Conservation (phyloP, 1,140 invertebrate species). For the Lasioglossum baleicum region DNA sequence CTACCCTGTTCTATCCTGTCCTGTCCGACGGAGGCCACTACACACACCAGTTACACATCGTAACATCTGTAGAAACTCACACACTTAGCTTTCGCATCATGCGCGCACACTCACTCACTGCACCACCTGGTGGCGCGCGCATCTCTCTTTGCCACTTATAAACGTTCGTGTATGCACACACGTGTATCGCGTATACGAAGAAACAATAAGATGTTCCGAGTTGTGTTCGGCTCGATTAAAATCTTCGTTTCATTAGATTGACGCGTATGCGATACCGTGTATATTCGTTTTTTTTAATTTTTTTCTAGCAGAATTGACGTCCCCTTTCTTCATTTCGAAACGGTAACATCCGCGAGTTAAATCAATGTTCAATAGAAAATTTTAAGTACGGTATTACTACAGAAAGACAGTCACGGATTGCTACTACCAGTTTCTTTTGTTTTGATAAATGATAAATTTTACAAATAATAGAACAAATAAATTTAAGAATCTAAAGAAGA, state of each 20-base stretch:
- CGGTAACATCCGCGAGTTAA: not conserved
- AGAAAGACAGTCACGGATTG: not conserved
- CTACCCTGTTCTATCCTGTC: constrained; percentile 53
- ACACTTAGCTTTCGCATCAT: constrained; percentile 44
- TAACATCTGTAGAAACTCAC: constrained; percentile 55
- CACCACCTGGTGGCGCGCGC: constrained; percentile 62
- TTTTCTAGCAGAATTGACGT: not conserved
- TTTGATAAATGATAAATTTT: too few relatives aligned
- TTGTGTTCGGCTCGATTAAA: constrained; percentile 12
- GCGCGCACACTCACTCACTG: constrained; percentile 56
- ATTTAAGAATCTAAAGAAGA: not conserved
- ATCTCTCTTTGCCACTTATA: constrained; percentile 53
- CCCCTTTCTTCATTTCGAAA: not conserved
- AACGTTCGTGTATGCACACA: constrained; percentile 24
- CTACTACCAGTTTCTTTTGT: not conserved
- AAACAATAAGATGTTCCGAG: constrained; percentile 17
- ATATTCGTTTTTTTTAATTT: not conserved
- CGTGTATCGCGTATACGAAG: constrained; percentile 11
- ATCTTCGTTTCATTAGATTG: constrained; percentile 22
- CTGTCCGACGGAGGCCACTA: constrained; percentile 39
- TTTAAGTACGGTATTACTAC: not conserved
- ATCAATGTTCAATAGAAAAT: not conserved
- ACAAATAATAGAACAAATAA: not conserved
- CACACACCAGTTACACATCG: constrained; percentile 40
- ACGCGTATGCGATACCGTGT: not conserved